Evolutionary conservation across 2,113 vertebrate species (phyloP).

Genomic region (Neotragus moschatus): DNA sequence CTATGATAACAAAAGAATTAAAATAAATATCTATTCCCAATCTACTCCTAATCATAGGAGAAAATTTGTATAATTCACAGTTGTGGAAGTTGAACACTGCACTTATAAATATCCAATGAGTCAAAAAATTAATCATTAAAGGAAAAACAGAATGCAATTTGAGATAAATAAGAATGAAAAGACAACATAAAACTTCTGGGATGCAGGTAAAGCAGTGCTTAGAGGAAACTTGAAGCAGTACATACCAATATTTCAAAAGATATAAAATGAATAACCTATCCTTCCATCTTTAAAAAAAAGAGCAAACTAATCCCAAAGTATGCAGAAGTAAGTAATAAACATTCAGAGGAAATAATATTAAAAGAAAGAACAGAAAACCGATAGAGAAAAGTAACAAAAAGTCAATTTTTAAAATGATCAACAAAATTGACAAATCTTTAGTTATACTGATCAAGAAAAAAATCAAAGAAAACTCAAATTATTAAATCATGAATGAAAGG

Average conservation of each 20-base stretch:
- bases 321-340: background rate
- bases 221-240: background rate
- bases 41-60: no score
- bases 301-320: background rate
- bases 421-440: no score
- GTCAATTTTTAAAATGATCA: no score
- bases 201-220: background rate
- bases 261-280: background rate
- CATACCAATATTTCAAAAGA: background rate
- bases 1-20: background rate
- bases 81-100: background rate
- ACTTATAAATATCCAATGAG: background rate
- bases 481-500: no score
- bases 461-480: no score
- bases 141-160: background rate
- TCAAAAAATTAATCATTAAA: background rate
- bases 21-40: background rate
- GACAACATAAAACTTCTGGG: background rate
- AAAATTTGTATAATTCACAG: background rate
- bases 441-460: no score
- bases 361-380: no score
- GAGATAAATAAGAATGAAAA: background rate
- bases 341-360: no score
- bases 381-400: no score
- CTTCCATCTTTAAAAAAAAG: background rate